Percentiles rank a stretch among this genome's conserved stretches.
Conservation (phyloP, 1,140 invertebrate species). For the Bombus haemorrhoidalis region DNA sequence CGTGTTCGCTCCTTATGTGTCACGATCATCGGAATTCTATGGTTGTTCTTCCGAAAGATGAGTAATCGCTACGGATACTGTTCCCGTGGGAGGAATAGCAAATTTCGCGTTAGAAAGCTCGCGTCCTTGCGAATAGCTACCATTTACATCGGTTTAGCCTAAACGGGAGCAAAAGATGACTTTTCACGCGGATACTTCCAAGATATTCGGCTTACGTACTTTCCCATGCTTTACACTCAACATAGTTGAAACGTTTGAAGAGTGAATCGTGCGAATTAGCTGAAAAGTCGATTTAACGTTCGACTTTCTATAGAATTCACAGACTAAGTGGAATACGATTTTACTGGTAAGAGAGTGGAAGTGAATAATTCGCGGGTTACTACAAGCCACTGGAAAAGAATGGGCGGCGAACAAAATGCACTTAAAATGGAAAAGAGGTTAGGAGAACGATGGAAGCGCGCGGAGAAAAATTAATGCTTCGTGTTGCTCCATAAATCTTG, state of each 20-base stretch:
- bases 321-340: background rate
- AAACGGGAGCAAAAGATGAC: background rate
- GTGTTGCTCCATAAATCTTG: conserved; percentile 24
- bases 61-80: conserved; percentile 35
- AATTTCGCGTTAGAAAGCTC: background rate
- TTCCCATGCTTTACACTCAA: background rate
- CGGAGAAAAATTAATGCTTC: conserved; percentile 22
- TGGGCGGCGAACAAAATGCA: background rate
- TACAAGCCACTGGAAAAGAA: too few relatives aligned
- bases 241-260: background rate
- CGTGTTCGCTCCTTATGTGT: conserved; percentile 14
- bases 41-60: conserved; percentile 33
- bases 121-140: background rate
- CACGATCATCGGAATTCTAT: conserved; percentile 35
- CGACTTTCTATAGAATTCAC: background rate
- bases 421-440: conserved; percentile 29
- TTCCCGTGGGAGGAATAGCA: conserved; percentile 43
- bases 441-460: background rate
- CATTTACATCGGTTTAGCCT: background rate
- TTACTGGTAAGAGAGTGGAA: background rate
- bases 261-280: background rate
- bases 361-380: background rate
- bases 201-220: background rate
- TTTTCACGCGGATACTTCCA: conserved; percentile 20
- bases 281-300: conserved; percentile 29